phyloP scores from a whole-genome alignment of 2,888 invertebrate species.

The Polia nebulosa region DNA sequence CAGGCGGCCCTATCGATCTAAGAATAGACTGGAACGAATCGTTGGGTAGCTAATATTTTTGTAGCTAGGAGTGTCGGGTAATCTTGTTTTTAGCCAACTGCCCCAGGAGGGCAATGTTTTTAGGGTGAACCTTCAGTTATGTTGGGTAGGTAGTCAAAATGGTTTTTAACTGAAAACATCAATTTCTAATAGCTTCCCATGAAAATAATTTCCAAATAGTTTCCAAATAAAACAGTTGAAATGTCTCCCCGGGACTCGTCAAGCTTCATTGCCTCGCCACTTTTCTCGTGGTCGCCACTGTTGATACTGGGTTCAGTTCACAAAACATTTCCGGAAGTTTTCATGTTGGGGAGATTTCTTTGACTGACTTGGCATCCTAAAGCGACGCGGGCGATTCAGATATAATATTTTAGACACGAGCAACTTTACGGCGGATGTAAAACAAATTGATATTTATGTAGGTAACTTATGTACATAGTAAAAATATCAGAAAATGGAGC shows the following conservation, averaged over 20 bases:
- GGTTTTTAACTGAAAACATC: not conserved
- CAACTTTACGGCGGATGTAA: conserved; percentile 45
- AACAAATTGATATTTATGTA: conserved; percentile 46
- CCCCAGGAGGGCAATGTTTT: no score
- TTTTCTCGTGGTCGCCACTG: not conserved
- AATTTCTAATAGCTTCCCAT: not conserved
- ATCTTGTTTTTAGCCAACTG: no score
- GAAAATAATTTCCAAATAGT: not conserved
- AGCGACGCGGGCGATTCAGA: conserved; percentile 20
- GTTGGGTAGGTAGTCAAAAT: not conserved
- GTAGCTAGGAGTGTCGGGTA: not conserved
- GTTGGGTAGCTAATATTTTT: conserved; percentile 25
- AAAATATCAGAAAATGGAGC: conserved; percentile 22
- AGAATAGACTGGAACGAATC: conserved; percentile 16
- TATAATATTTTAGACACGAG: conserved; percentile 43
- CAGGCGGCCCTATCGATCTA: conserved; percentile 32
- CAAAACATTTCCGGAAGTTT: no score
- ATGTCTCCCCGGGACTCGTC: not conserved
- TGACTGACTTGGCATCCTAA: conserved; percentile 3
- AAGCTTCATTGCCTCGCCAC: not conserved
- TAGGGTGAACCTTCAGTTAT: not conserved
- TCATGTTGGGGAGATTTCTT: no score
- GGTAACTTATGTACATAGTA: conserved; percentile 20
- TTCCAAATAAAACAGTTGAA: not conserved
- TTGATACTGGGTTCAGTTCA: not conserved